These are phyloP conservation scores for Saturnia japonica DNA, from an alignment of 2,888 invertebrate species.

Conservation along the genomic window DNA sequence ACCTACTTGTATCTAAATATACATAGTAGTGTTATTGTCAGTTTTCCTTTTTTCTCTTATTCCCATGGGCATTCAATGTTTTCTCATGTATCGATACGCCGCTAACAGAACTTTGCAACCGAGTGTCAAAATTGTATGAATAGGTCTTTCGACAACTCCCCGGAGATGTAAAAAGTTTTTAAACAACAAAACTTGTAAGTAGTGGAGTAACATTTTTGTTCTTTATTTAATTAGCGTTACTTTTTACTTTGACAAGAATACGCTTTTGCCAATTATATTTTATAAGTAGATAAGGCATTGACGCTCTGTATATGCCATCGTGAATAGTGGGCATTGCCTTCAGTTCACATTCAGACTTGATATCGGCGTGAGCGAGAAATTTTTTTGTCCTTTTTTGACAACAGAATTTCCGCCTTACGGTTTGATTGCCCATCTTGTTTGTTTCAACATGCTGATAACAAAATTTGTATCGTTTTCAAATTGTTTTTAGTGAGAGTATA, in stretches of 20 bases:
- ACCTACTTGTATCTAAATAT: neutral
- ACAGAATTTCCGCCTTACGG: no score
- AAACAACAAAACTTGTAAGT: neutral
- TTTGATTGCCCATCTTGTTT: no score
- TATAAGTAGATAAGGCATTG: no score
- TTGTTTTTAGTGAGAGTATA: no score
- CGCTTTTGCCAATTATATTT: no score
- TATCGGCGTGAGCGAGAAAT: no score
- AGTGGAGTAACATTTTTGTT: neutral
- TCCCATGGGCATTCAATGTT: neutral
- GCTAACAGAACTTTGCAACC: neutral
- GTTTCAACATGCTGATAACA: no score
- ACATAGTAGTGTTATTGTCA: neutral
- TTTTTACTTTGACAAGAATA: neutral
- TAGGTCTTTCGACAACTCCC: neutral
- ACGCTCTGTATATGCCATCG: no score
- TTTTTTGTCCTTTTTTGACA: no score
- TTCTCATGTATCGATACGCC: neutral
- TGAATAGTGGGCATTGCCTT: no score
- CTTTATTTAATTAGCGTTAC: neutral
- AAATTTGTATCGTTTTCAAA: no score
- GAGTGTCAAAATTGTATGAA: neutral
- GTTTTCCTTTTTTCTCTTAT: neutral
- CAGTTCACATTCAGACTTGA: no score
- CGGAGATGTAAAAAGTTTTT: neutral